Evolutionary conservation across 2,113 vertebrate species (phyloP).

Genomic region (Diglossa brunneiventris): DNA sequence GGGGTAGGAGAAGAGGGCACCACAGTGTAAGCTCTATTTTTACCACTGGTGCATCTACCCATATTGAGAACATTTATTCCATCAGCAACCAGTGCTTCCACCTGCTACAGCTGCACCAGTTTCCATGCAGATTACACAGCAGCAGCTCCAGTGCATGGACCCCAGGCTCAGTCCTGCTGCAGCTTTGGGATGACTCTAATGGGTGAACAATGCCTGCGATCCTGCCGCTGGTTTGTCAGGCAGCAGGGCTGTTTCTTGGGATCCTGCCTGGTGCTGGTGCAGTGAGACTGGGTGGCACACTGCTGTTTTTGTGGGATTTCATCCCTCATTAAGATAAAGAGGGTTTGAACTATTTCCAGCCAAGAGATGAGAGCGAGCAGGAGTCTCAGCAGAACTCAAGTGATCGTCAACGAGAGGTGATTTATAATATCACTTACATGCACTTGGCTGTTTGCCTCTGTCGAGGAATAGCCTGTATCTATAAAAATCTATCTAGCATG

Average conservation of each 20-base stretch:
- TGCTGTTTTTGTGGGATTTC: constrained; percentile 37
- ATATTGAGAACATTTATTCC: background rate
- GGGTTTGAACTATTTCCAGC: constrained; percentile 57
- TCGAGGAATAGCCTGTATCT: constrained; percentile 42
- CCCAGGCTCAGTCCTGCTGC: background rate
- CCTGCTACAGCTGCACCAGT: background rate
- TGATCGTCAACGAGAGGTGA: constrained; percentile 50
- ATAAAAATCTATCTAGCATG: constrained; percentile 27
- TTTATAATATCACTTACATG: constrained; percentile 62
- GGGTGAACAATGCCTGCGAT: fast-evolving
- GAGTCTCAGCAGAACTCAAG: constrained; percentile 50
- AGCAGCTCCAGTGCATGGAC: background rate
- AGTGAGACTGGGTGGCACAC: background rate
- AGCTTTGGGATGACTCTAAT: fast-evolving
- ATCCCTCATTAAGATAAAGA: constrained; percentile 66
- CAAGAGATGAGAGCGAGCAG: constrained; percentile 21
- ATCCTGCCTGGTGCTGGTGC: background rate
- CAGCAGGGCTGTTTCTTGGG: background rate
- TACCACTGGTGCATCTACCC: background rate
- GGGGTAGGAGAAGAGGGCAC: background rate
- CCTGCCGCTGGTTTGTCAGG: background rate
- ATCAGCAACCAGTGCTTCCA: background rate
- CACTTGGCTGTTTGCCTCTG: constrained; percentile 51
- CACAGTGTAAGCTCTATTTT: background rate
- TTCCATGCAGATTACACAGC: background rate